These are phyloP conservation scores for Trachelus tabidus DNA, from an alignment of 2,888 invertebrate species.

Conservation along the genomic window DNA sequence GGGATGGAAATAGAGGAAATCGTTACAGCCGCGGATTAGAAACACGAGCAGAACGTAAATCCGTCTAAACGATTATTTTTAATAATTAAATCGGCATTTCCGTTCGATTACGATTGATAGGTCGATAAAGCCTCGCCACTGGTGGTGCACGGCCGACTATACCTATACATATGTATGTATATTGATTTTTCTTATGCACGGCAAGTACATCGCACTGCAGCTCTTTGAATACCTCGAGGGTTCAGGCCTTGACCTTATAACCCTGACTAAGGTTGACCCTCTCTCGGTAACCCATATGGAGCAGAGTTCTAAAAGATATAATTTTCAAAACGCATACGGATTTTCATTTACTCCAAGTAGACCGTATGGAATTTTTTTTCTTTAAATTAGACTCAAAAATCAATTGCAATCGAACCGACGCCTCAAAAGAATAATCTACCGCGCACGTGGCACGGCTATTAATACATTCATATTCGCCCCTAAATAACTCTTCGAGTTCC, in stretches of 20 bases:
- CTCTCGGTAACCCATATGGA: not conserved
- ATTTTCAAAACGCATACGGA: conserved; percentile 12
- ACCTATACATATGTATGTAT: not conserved
- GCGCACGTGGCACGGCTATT: no score
- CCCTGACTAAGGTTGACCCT: not conserved
- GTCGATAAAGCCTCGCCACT: not conserved
- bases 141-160: not conserved
- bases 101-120: not conserved
- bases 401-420: no score
- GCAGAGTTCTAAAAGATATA: not conserved
- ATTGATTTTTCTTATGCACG: not conserved
- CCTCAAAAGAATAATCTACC: no score
- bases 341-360: not conserved
- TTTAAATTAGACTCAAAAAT: no score
- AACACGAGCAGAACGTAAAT: not conserved
- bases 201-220: not conserved
- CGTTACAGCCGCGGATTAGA: not conserved
- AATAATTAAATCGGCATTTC: not conserved
- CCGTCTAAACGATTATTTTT: not conserved
- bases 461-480: no score
- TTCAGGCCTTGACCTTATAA: not conserved
- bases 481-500: no score
- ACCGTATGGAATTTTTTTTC: no score
- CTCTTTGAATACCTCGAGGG: not conserved
- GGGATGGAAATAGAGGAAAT: not conserved